Evolutionary conservation across 2,113 vertebrate genomes (phyloP).

Genomic region (Zosterops hypoxanthus): DNA sequence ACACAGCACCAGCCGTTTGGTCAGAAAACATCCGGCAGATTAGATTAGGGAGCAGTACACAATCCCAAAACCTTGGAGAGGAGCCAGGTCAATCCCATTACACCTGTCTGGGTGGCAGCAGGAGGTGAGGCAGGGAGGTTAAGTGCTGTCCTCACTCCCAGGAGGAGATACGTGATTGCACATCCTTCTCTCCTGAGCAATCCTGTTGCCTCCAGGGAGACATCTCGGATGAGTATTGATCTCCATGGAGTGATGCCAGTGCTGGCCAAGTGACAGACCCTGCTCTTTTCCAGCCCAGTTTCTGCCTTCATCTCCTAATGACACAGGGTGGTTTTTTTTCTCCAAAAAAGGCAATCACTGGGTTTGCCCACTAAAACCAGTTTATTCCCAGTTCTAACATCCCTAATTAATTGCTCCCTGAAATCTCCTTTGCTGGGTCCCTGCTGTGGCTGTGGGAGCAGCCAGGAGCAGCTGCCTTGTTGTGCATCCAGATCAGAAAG

Average conservation of each 20-base stretch:
- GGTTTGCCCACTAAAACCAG: neutral
- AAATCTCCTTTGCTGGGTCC: neutral
- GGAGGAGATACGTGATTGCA: neutral
- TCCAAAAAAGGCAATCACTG: neutral
- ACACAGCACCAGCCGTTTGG: neutral
- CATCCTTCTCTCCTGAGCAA: neutral
- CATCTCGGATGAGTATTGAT: neutral
- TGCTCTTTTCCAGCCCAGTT: neutral
- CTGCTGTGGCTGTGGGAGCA: neutral
- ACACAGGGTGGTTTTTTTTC: neutral
- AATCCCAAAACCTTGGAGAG: neutral
- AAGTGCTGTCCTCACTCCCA: neutral
- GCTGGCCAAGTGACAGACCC: neutral
- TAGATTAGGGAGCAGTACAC: neutral
- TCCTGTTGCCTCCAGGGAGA: neutral
- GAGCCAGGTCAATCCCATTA: slow-evolving; percentile 52
- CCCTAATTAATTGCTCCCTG: neutral
- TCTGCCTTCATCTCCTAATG: neutral
- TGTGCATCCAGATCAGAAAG: neutral
- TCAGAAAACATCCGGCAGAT: neutral
- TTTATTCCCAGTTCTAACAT: neutral
- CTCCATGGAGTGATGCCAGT: neutral
- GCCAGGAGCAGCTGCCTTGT: neutral
- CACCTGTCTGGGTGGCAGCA: neutral
- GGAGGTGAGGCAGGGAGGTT: neutral